Percentiles rank a stretch among this genome's conserved stretches.
Evolutionary conservation across 1,140 invertebrate species (phyloP).

Genomic region (Dinothrombium tinctorium): DNA sequence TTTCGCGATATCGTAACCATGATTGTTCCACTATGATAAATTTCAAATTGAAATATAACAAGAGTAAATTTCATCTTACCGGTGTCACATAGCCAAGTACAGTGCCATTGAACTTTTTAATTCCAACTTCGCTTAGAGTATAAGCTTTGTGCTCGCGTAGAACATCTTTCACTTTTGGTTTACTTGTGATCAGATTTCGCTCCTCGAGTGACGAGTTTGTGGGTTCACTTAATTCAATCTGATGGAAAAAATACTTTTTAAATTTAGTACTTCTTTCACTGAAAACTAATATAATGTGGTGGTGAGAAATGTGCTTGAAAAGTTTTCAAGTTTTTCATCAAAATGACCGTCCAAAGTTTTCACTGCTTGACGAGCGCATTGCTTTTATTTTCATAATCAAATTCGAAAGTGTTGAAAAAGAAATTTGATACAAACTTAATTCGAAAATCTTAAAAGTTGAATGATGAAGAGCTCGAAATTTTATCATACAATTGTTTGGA

Average conservation of each 20-base stretch:
- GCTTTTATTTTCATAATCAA: too few relatives aligned
- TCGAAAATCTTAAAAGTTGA: too few relatives aligned
- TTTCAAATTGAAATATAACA: not conserved
- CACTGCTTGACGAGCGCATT: too few relatives aligned
- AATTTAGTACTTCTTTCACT: too few relatives aligned
- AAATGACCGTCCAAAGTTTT: too few relatives aligned
- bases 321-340: too few relatives aligned
- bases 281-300: too few relatives aligned
- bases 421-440: too few relatives aligned
- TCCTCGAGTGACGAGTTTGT: conserved; percentile 1
- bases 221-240: conserved; percentile 2
- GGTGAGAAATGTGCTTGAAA: too few relatives aligned
- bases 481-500: too few relatives aligned
- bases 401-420: too few relatives aligned
- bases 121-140: conserved; percentile 17
- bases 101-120: conserved; percentile 23
- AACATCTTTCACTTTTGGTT: conserved; percentile 41
- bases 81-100: conserved; percentile 73
- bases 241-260: not conserved
- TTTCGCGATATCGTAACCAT: conserved; percentile 81
- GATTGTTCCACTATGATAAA: conserved; percentile 63
- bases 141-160: conserved; percentile 44
- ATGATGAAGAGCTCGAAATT: too few relatives aligned
- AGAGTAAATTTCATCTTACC: conserved; percentile 30
- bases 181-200: conserved; percentile 30